Evolutionary conservation across 1,140 invertebrate genomes (phyloP), one percentile per base, ranked within the genome.

Genomic region (Goniozus legneri): DNA sequence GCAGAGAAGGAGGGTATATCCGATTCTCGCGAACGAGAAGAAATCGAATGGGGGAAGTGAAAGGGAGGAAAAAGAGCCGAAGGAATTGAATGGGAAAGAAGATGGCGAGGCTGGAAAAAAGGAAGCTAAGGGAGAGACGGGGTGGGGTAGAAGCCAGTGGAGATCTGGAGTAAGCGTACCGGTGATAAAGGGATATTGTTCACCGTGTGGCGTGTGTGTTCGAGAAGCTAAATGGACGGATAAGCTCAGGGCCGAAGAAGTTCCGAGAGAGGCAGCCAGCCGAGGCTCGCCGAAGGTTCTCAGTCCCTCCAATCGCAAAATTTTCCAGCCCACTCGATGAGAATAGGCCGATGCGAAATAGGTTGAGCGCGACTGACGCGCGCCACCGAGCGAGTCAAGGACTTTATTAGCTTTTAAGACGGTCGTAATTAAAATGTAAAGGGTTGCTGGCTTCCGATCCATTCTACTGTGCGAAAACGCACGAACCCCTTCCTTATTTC

Each of bases 371-470:
- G 34, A 37, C 47, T 54, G 56, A 34, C 20, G 35, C 35, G 31
- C 22, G 18, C n/a, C 37, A 35, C 22, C 37, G 32, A 8, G n/a
- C 13, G 14, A 4, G 47, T 50, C 50, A 22, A 60, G 52, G 63
- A 67, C 52, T 66, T 64, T 65, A 69, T 69, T 64, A 61, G 62
- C 62, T 64, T 68, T 66, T 64, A 66, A 68, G 61, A 64, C 58
- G 50, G 34, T 52, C 52, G 59, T 65, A 69, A 71, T 69, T 69
- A 68, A 71, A 71, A 67, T 65, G 55, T 66, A 65, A 67, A 69
- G 58, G 59, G 62, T 67, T 65, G 59, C 65, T 62, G 57, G 55
- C 44, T 48, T 42, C n/a, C n/a, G n/a, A n/a, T n/a, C n/a, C n/a
- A n/a, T n/a, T n/a, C n/a, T n/a, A n/a, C n/a, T n/a, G n/a, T n/a